A percentile compares a stretch with the other conserved stretches of the same genome.
Evolutionary conservation across 1,140 invertebrate genomes (phyloP).

Genomic region (Polyergus mexicanus): DNA sequence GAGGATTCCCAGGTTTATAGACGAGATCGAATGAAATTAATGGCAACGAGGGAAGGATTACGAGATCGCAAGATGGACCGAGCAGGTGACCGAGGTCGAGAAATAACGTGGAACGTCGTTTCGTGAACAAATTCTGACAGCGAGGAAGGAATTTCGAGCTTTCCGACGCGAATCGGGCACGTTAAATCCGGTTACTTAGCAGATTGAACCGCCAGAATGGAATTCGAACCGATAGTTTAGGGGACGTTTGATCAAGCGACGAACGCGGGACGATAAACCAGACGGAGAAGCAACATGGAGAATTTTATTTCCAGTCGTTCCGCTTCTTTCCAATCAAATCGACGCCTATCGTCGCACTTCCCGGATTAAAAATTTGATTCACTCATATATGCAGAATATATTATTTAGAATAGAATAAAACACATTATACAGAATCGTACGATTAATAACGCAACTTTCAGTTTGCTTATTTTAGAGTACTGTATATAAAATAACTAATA

Average conservation of each 20-base stretch:
- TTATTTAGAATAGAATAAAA: too few relatives aligned
- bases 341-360: not conserved
- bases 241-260: slow-evolving; percentile 39
- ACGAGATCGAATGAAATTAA: slow-evolving; percentile 57
- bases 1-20: slow-evolving; percentile 52
- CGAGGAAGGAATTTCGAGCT: slow-evolving; percentile 31
- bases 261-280: slow-evolving; percentile 48
- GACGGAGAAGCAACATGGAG: not conserved
- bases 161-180: not conserved
- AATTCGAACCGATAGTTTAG: slow-evolving; percentile 46
- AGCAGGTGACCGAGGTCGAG: slow-evolving; percentile 15
- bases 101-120: not conserved
- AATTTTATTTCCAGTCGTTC: slow-evolving; percentile 48
- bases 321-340: slow-evolving; percentile 30
- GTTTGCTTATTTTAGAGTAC: not conserved
- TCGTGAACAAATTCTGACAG: slow-evolving; percentile 33
- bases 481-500: not conserved
- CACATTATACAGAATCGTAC: not conserved
- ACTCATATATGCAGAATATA: too few relatives aligned
- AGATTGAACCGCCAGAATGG: slow-evolving; percentile 64
- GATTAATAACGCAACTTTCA: not conserved
- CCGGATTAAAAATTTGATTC: not conserved
- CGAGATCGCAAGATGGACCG: slow-evolving; percentile 29
- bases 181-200: slow-evolving; percentile 71
- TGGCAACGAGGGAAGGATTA: slow-evolving; percentile 30